Evolutionary conservation across 2,888 invertebrate species (phyloP), one percentile per base, ranked within the genome.

Genomic region (Ectemnius continuus): DNA sequence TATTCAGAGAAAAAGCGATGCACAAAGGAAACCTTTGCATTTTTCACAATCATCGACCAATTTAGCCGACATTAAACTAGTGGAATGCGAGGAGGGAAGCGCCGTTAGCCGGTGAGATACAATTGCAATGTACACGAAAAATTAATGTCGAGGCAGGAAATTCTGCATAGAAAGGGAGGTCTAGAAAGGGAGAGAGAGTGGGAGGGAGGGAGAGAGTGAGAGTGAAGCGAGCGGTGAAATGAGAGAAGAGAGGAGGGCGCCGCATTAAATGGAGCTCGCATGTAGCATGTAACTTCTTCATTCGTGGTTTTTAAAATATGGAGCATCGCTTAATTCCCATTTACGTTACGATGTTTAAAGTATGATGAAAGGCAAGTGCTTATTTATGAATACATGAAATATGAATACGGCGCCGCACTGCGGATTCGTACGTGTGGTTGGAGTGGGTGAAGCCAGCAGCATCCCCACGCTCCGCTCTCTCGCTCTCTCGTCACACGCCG

Each of bases 351-450:
- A 11, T 64, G 60, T 67, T 76, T 70, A 67, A 64, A 67, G 57
- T 56, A 63, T 67, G 65, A 71, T 71, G 76, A 76, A 75, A 70
- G 70, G 71, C 60, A 77, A 76, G 46, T 76, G 66, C 67, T 71
- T 68, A 14, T 71, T 52, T 48, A 66, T 20, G 45, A 62, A 62
- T 47, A 47, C 59, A 45, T 48, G 72, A 66, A 60, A 69, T 61
- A 26, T 36, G 69, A 69, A 47, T 57, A 46, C 66, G 69, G 36
- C 61, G 71, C 71, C 76, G 65, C 68, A 61, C 28, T 46, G 59
- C 45, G 36, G 47, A 26, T 4, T 20, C 65, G 26, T 23, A 45
- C 13, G 66, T 20, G 52, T 36, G 36, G 11, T 6, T 36, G 36
- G 23, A 16, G 36, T 14, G 57, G 28, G 20, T 61, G 52, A 52